Base-by-base conservation (phyloP, 2,888 invertebrate genomes). In the Nipponacmea schrenckii region DNA sequence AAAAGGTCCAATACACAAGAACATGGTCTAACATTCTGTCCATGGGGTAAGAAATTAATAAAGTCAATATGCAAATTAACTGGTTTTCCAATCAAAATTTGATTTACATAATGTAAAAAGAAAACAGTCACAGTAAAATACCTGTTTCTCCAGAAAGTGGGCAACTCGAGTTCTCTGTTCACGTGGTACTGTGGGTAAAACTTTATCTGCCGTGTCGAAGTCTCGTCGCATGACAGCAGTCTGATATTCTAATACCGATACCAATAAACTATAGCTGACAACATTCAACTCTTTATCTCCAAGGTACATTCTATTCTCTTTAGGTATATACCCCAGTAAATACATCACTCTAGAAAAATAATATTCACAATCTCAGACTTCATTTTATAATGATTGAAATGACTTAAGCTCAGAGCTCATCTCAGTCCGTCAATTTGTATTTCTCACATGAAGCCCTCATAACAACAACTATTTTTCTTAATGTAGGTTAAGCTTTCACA, bases 211-310 rank as follows among this genome's bases (percentile, higher is more conserved):
- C 0, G 96, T 96, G 84, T 95, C 95, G 88, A 98, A 98, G 90
- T 98, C 98, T 74, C 94, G 92, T 77, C 98, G 92, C 98, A 99
- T 99, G 39, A 99, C 98, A n/a, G 98, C 99, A 17, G 99, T 99
- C 91, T 99, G 99, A 89, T 99, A 99, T 90, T 99, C 98, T 70
- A 99, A 92, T 15, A 98, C 98, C 1, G 98, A 96, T 64, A 98
- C 91, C 74, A 98, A 92, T 67, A 92, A 88, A 50, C 91, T 90
- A 90, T 96, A 99, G 77, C 97, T 97, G 65, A 88, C 84, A 10
- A 89, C 94, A 84, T 96, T 97, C 75, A 99, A 91, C 90, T 99
- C 98, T 87, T 99, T 99, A 90, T 99, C 99, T 78, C 97, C 96
- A 67, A 99, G 91, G 90, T 98, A 99, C 64, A 99, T 91, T 78